Evolutionary conservation across 2,888 invertebrate species (phyloP), one percentile per base, ranked within the genome.

Genomic region (Cerastis leucographa): DNA sequence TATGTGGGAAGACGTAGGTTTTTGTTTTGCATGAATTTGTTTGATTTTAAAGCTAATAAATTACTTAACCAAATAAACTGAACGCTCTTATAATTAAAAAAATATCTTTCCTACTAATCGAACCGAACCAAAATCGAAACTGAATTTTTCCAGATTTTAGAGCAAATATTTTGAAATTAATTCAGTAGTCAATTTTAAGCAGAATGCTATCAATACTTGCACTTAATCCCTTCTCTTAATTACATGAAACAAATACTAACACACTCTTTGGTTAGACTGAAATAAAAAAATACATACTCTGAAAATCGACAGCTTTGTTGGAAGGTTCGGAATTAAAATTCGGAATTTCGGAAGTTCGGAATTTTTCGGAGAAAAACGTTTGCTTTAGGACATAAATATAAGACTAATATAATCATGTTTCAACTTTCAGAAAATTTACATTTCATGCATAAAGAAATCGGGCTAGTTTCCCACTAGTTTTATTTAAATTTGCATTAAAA

Each of bases 381-480:
- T 69, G 49, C n/a, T 51, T 42, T 12, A 25, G 29, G 44, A 42
- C n/a, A n/a, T 75, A 56, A 51, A 75, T 46, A n/a, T 12, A 51
- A 51, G 35, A 61, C 7, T 66, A 17, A 42, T 14, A 59, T 49
- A 65, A 81, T 61, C 29, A 7, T 40, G 40, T 61, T 66, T 19
- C 12, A 61, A 66, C 22, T 46, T 61, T 61, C 25, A 17, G n/a
- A 29, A 72, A 61, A 51, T 67, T 46, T n/a, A 29, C 46, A 64
- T 49, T 65, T 22, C 19, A 73, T 64, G 49, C 68, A 35, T 56
- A 44, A 69, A 65, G 62, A 68, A 49, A 25, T 51, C 14, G 9
- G 42, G 22, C 42, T 25, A 67, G 51, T 29, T 42, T n/a, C 22
- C 7, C 40, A 42, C 25, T n/a, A 17, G 22, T 44, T 44, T 51